Base-by-base conservation (phyloP, 1,140 invertebrate species). In the Sminthurinus signatus region DNA sequence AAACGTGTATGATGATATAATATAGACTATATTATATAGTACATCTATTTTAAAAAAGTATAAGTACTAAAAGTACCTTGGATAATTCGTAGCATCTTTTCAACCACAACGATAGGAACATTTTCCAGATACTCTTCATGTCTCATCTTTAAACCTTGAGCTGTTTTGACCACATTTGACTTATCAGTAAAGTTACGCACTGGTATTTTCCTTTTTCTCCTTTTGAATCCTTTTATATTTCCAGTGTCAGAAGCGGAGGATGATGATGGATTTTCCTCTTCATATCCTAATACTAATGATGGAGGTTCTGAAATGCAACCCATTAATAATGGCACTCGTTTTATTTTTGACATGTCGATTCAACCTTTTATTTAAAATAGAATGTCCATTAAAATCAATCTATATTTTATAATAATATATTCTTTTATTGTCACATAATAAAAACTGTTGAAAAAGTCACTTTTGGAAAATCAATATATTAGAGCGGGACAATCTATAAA, bases 241-340 rank as follows among this genome's bases (percentile, higher is more conserved):
- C 12, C 1, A 4, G 25, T 29, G 3, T 42, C 36, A n/a, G n/a
- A n/a, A n/a, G n/a, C n/a, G n/a, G n/a, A n/a, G n/a, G n/a, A n/a
- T n/a, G n/a, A n/a, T n/a, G n/a, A n/a, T n/a, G n/a, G n/a, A n/a
- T n/a, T n/a, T 14, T n/a, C 29, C 32, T 15, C 2, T 28, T 51
- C 55, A 21, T 67, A 70, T 15, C 31, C 51, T 15, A 67, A 31
- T 3, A 70, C 58, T 3, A 70, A 32, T 2, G 64, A 46, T 36
- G 64, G 62, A 2, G 68, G 68, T 50, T 70, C 68, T 3, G 68
- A 60, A 25, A 70, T 61, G 1, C 67, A 2, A 2, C 68, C 68
- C 1, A 67, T 19, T 4, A 51, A 42, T 17, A 67, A 29, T 1
- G 68, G 68, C 10, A 42, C 2, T 50, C 8, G 36, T 10, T 10